Base-by-base conservation (phyloP, 1,140 invertebrate genomes). In the Scaptomyza graminum region DNA sequence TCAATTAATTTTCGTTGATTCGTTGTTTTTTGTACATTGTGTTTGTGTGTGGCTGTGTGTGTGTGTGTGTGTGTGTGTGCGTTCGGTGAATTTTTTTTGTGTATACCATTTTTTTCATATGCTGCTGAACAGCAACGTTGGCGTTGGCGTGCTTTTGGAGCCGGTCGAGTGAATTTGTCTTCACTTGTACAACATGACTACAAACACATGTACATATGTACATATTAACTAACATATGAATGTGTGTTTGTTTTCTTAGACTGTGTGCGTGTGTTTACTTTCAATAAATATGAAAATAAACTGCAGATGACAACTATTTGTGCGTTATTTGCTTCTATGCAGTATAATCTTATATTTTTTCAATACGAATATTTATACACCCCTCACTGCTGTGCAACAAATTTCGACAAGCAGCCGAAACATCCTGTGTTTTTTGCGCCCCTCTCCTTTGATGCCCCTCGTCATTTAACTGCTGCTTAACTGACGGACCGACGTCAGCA, bases 1-100 rank as follows among this genome's bases (percentile, higher is more conserved):
- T 87, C 82, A 87, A 87, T 87, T 87, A 87, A 87, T 82, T 85
- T 82, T 88, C 83, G 81, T 85, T 85, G 82, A 81, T 87, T 85
- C 81, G 78, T 82, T 87, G 87, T 77, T 82, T 85, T 77, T 82
- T 83, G 74, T 68, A 50, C 51, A 49, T 25, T 55, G 44, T 80
- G 65, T 22, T 31, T 47, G 52, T 67, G 34, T 41, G 54, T 22
- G 57, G 44, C 16, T 39, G 52, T 59, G 65, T 51, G 41, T 72
- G 44, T 47, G 39, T 55, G 49, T 70, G 57, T 34, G 51, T 46
- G 43, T 74, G 34, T 67, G 54, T 69, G 59, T 68, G 56, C 74
- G 52, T 57, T 41, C 57, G 39, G 62, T 72, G 64, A 52, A 70
- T 72, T 87, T 85, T 73, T 74, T 87, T 85, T 85, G 74, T 85